Evolutionary conservation across 1,140 invertebrate species (phyloP).

Genomic region (Zaprionus kolodkinae): DNA sequence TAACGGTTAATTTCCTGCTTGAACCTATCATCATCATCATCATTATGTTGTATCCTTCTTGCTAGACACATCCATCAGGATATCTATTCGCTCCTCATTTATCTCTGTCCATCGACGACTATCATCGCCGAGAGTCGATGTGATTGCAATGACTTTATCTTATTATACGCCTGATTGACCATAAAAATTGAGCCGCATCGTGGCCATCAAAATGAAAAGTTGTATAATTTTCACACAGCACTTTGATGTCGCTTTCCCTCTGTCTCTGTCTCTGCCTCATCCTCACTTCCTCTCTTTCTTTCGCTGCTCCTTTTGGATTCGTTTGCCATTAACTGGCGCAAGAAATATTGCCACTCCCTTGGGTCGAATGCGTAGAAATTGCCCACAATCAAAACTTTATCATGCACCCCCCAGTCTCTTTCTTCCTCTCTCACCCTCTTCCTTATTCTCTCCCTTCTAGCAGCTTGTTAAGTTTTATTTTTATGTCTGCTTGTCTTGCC

Average conservation of each 20-base stretch:
- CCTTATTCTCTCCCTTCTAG: neutral
- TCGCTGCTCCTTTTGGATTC: conserved; percentile 14
- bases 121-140: conserved; percentile 20
- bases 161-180: conserved; percentile 76
- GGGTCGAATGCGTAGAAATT: conserved; percentile 72
- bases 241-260: conserved; percentile 59
- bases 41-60: conserved; percentile 17
- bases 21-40: neutral
- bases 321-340: conserved; percentile 52
- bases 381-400: conserved; percentile 65
- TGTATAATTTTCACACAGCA: conserved; percentile 62
- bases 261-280: neutral
- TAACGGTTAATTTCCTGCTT: conserved; percentile 51
- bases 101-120: conserved; percentile 27
- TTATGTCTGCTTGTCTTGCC: conserved; percentile 50
- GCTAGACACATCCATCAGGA: conserved; percentile 13
- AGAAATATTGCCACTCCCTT: conserved; percentile 69
- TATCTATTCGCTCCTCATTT: neutral
- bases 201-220: conserved; percentile 75
- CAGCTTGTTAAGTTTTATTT: conserved; percentile 59
- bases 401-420: neutral
- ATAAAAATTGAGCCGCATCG: conserved; percentile 63
- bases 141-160: conserved; percentile 69
- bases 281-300: neutral
- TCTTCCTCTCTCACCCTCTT: neutral